These are phyloP conservation scores for Eueremaeus valkanovi DNA, from an alignment of 2,888 invertebrate species.

Conservation along the genomic window DNA sequence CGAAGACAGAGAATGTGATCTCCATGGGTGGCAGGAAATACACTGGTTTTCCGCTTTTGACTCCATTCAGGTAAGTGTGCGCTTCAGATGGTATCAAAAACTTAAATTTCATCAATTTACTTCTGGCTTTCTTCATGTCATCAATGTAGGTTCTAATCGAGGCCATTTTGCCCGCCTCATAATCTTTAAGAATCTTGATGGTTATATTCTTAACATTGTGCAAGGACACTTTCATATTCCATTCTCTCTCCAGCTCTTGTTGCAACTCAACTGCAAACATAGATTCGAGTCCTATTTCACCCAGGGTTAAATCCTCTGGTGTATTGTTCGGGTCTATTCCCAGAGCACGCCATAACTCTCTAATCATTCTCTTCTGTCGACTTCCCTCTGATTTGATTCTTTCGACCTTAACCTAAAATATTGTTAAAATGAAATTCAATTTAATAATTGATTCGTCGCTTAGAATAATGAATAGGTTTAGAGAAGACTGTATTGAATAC, in stretches of 20 bases:
- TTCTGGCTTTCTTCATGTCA: conserved; percentile 48
- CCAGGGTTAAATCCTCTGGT: conserved; percentile 62
- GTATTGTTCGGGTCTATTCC: neutral
- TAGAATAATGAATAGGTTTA: too few species aligned
- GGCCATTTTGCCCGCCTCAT: conserved; percentile 44
- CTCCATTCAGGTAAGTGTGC: conserved; percentile 61
- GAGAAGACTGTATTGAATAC: too few species aligned
- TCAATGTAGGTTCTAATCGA: neutral
- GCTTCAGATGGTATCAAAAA: conserved; percentile 68
- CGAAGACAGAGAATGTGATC: conserved; percentile 70
- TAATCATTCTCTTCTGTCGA: conserved; percentile 62
- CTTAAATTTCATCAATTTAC: conserved; percentile 58
- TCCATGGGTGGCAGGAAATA: conserved; percentile 78
- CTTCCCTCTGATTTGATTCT: too few species aligned
- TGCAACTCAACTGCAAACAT: conserved; percentile 99
- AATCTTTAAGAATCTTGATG: conserved; percentile 66
- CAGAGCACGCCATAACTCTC: neutral
- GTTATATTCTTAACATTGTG: conserved; percentile 84
- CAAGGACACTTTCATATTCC: conserved; percentile 81
- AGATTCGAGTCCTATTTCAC: conserved; percentile 96
- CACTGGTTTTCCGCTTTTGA: conserved; percentile 49
- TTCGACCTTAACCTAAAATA: too few species aligned
- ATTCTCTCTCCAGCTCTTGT: conserved; percentile 86
- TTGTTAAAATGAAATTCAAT: too few species aligned
- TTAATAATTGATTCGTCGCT: conserved; percentile 59